phyloP scores from a whole-genome alignment of 2,888 invertebrate species.

The Helobdella robusta region DNA sequence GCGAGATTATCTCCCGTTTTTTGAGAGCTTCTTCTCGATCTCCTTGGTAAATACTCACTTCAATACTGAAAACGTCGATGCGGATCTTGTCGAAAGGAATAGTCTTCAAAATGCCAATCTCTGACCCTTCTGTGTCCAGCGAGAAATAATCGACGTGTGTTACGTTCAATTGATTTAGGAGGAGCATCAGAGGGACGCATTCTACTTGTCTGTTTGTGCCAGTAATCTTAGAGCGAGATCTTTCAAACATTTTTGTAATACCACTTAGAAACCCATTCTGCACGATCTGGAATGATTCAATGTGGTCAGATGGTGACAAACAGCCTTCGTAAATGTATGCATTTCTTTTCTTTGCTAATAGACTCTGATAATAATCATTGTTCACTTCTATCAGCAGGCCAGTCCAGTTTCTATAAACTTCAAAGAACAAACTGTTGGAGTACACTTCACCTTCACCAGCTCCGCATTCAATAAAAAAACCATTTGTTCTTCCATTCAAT shows the following conservation, averaged over 20 bases:
- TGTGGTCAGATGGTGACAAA: constrained; percentile 1
- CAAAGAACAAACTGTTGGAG: constrained; percentile 28
- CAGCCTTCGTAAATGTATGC: constrained; percentile 4
- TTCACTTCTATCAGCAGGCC: constrained; percentile 28
- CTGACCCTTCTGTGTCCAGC: constrained; percentile 25
- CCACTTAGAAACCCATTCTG: background rate
- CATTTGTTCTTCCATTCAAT: constrained; percentile 21
- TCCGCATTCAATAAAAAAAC: constrained; percentile 29
- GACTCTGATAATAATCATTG: background rate
- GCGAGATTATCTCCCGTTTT: background rate
- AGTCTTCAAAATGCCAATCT: constrained; percentile 23
- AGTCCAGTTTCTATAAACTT: constrained; percentile 24
- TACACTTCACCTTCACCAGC: constrained; percentile 25
- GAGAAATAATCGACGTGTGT: constrained; percentile 26
- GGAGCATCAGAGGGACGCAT: constrained; percentile 24
- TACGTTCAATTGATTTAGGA: constrained; percentile 15
- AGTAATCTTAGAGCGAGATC: background rate
- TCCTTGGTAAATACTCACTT: background rate
- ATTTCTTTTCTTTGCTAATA: constrained; percentile 5
- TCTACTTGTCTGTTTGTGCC: background rate
- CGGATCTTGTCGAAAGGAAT: constrained; percentile 19
- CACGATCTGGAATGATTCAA: background rate
- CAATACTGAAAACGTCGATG: constrained; percentile 25
- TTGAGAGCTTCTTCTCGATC: background rate
- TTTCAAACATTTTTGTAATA: background rate